These are phyloP conservation scores for Cotesia glomerata DNA, from an alignment of 1,140 invertebrate species.

Conservation along the genomic window DNA sequence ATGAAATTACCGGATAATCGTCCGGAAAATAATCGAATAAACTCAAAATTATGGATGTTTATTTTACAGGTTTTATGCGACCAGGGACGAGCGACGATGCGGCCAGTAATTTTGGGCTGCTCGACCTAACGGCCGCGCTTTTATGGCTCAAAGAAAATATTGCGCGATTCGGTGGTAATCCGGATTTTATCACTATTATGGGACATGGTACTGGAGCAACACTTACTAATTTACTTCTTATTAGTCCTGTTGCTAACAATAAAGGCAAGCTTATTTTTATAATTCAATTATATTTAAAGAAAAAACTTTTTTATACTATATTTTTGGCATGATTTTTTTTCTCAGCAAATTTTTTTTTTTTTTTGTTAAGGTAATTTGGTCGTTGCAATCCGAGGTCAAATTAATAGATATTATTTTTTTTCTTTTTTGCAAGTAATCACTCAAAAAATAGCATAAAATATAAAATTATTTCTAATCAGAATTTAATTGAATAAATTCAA, in stretches of 20 bases:
- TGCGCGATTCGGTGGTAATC: slow-evolving; percentile 84
- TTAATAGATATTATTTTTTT: no score
- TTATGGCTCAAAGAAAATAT: slow-evolving; percentile 90
- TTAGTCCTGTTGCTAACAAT: slow-evolving; percentile 78
- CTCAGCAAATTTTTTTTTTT: no score
- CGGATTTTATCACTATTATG: slow-evolving; percentile 83
- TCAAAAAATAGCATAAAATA: no score
- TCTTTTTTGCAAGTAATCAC: no score
- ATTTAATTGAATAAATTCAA: no score
- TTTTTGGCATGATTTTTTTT: no score
- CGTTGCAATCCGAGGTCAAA: no score
- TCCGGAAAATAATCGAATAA: not conserved
- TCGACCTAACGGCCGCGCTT: slow-evolving; percentile 87
- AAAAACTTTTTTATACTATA: no score
- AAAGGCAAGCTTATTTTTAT: slow-evolving; percentile 59
- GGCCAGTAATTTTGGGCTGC: slow-evolving; percentile 84
- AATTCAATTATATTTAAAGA: not conserved
- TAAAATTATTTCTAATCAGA: no score
- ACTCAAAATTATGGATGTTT: slow-evolving; percentile 1
- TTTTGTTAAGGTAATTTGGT: no score
- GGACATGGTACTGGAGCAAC: slow-evolving; percentile 94
- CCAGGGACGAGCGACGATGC: slow-evolving; percentile 74
- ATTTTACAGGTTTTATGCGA: slow-evolving; percentile 75
- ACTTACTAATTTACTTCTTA: slow-evolving; percentile 86
- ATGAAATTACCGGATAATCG: not conserved